Evolutionary conservation across 64 coral and sea anemone species (phyloP).

Genomic region (Trachythela sp.): DNA sequence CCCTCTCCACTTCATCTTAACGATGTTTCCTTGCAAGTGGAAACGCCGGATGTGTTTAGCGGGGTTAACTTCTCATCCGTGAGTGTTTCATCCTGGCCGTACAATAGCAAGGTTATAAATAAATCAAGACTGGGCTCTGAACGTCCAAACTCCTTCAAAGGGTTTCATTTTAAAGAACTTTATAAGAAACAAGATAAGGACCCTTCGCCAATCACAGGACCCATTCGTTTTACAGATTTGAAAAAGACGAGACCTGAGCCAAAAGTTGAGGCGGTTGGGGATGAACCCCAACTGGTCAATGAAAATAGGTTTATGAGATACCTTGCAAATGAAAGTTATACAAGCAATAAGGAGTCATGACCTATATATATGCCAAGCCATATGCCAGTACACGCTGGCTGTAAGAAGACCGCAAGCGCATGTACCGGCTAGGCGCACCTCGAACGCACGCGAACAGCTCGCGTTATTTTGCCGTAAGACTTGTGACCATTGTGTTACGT

Average conservation of each 20-base stretch:
- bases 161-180: not conserved
- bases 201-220: not conserved
- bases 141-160: not conserved
- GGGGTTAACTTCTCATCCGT: not conserved
- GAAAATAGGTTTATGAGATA: not conserved
- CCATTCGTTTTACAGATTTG: not conserved
- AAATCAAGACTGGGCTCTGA: not conserved
- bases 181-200: not conserved
- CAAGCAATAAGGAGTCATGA: no score
- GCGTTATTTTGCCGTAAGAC: no score
- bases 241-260: not conserved
- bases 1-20: not conserved
- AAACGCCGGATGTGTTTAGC: not conserved
- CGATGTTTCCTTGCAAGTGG: not conserved
- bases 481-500: no score
- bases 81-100: not conserved
- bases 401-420: no score
- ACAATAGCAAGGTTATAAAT: not conserved
- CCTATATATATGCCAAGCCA: no score
- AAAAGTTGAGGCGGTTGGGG: not conserved
- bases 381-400: no score
- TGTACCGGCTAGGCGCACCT: no score
- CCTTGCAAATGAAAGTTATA: not conserved
- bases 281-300: not conserved
- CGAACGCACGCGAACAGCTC: no score